A percentile compares a stretch with the other conserved stretches of the same genome.
phyloP scores from a whole-genome alignment of 2,888 invertebrate genomes.

The Dicyrtomina minuta region DNA sequence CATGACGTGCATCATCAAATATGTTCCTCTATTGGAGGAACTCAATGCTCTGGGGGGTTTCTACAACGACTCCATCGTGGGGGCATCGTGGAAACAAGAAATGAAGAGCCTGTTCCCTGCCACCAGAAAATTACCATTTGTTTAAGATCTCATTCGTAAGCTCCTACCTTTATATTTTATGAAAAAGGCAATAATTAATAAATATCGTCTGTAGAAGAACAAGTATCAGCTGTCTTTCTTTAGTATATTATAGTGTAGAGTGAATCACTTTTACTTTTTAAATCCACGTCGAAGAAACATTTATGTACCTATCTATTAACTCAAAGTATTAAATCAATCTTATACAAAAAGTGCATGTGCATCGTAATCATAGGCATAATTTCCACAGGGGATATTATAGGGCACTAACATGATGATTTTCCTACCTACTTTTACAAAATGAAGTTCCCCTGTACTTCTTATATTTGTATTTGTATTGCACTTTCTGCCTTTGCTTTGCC shows the following conservation, averaged over 20 bases:
- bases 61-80: constrained; percentile 15
- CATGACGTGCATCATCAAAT: constrained; percentile 19
- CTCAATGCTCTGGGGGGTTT: constrained; percentile 19
- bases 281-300: too few relatives aligned
- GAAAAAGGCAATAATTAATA: not conserved
- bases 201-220: not conserved
- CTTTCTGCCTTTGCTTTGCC: constrained; percentile 1
- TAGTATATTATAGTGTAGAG: not conserved
- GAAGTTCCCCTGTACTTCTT: not conserved
- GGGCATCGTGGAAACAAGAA: not conserved
- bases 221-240: not conserved
- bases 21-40: constrained; percentile 11
- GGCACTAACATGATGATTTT: too few relatives aligned
- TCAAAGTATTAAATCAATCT: too few relatives aligned
- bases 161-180: not conserved
- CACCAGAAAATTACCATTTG: constrained; percentile 9
- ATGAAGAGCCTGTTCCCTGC: too few relatives aligned
- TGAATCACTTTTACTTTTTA: too few relatives aligned
- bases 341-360: constrained; percentile 2
- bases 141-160: constrained; percentile 17
- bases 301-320: too few relatives aligned
- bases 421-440: constrained; percentile 4
- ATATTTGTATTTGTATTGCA: not conserved
- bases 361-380: too few relatives aligned
- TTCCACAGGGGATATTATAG: too few relatives aligned